Evolutionary conservation across 1,140 invertebrate species (phyloP).

Genomic region (Drosophila bocki): DNA sequence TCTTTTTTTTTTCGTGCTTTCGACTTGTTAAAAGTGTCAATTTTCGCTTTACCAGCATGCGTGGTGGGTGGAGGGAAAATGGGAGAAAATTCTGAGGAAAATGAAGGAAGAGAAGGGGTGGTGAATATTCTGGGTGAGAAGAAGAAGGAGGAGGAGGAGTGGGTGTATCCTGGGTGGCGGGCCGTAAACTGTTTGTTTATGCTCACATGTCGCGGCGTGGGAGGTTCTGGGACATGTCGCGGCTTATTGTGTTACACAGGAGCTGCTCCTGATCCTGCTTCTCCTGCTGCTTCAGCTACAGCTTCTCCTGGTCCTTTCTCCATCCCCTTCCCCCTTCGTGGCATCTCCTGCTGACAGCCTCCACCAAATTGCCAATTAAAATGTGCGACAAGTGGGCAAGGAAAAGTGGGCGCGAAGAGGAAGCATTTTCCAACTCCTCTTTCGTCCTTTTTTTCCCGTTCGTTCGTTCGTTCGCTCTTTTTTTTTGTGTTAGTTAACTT

Average conservation of each 20-base stretch:
- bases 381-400: slow-evolving; percentile 66
- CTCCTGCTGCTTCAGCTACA: slow-evolving; percentile 16
- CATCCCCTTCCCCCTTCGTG: background rate
- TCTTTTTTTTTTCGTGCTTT: slow-evolving; percentile 47
- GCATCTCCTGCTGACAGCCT: slow-evolving; percentile 61
- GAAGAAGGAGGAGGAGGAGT: background rate
- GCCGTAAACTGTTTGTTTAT: slow-evolving; percentile 67
- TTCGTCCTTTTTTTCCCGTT: slow-evolving; percentile 4
- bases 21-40: slow-evolving; percentile 81
- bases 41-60: slow-evolving; percentile 68
- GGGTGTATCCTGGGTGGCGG: slow-evolving; percentile 6
- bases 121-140: background rate
- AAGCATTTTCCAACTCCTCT: slow-evolving; percentile 29
- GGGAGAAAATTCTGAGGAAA: slow-evolving; percentile 4
- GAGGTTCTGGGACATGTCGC: slow-evolving; percentile 45
- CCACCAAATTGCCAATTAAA: slow-evolving; percentile 80
- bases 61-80: background rate
- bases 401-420: slow-evolving; percentile 28
- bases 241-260: slow-evolving; percentile 65
- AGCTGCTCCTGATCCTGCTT: slow-evolving; percentile 42
- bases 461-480: slow-evolving; percentile 8
- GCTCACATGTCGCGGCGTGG: slow-evolving; percentile 50
- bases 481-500: slow-evolving; percentile 68
- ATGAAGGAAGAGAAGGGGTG: background rate
- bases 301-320: slow-evolving; percentile 9